Percentiles rank a stretch among this genome's conserved stretches.
phyloP scores from a whole-genome alignment of 2,888 invertebrate species.

The Sinopyrophorus schimmeli region DNA sequence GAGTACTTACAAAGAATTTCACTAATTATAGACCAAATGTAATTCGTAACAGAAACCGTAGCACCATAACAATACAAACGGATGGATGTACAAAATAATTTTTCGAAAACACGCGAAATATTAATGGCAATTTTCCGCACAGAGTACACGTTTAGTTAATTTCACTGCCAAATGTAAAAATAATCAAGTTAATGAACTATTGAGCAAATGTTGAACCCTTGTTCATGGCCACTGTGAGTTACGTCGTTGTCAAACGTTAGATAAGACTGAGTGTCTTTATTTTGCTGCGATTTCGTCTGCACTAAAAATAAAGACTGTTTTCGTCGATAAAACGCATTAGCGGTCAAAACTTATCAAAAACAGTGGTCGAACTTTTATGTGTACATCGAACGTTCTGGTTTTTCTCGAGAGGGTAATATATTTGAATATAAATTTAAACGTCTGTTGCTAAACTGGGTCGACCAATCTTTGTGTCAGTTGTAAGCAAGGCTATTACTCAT shows the following conservation, averaged over 20 bases:
- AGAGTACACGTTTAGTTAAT: not conserved
- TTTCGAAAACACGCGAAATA: slow-evolving; percentile 1
- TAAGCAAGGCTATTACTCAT: slow-evolving; percentile 6
- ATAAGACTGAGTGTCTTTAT: not conserved
- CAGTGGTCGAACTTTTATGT: not conserved
- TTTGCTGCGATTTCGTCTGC: not conserved
- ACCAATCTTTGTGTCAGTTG: not conserved
- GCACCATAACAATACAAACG: not conserved
- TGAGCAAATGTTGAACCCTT: slow-evolving; percentile 1
- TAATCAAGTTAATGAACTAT: slow-evolving; percentile 17
- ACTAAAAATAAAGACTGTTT: not conserved
- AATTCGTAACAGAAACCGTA: not conserved
- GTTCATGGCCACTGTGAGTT: slow-evolving; percentile 1
- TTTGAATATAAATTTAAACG: not conserved
- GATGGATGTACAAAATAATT: not conserved
- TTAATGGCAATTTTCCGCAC: not conserved
- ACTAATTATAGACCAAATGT: too few relatives aligned
- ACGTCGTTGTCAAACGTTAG: not conserved
- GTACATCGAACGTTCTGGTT: too few relatives aligned
- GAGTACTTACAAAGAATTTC: too few relatives aligned
- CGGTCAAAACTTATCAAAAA: slow-evolving; percentile 2
- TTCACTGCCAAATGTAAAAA: slow-evolving; percentile 11
- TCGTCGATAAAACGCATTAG: slow-evolving; percentile 6
- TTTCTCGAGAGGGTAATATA: slow-evolving; percentile 2
- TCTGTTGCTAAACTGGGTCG: slow-evolving; percentile 1